These are phyloP conservation scores for Platyrinchus mystaceus DNA, from an alignment of 2,797 vertebrate species.

Conservation along the genomic window DNA sequence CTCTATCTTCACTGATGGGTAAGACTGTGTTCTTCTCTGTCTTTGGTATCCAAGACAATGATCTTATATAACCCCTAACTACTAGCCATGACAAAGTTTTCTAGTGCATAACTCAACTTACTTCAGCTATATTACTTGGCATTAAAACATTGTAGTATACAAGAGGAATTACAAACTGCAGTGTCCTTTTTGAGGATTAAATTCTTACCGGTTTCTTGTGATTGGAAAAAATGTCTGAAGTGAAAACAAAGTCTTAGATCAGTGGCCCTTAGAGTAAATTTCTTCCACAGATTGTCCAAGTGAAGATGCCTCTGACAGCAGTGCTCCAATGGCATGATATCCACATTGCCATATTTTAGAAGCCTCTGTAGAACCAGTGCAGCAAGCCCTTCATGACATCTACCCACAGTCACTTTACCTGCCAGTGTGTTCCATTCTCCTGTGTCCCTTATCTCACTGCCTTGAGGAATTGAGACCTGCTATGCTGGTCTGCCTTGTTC, in stretches of 20 bases:
- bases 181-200: neutral
- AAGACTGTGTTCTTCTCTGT: conserved; percentile 36
- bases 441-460: neutral
- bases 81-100: neutral
- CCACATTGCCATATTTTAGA: neutral
- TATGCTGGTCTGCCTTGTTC: neutral
- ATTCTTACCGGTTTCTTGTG: neutral
- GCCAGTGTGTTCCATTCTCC: neutral
- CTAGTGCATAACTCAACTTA: neutral
- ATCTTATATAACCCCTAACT: neutral
- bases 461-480: neutral
- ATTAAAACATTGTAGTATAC: neutral
- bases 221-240: neutral
- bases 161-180: neutral
- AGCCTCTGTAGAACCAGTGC: neutral
- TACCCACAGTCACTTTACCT: neutral
- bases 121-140: neutral
- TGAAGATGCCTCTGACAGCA: neutral
- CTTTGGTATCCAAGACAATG: neutral
- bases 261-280: neutral
- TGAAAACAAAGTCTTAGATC: neutral
- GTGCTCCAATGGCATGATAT: neutral
- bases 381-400: neutral
- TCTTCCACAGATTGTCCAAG: neutral
- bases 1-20: conserved; percentile 73